Evolutionary conservation across 2,888 invertebrate species (phyloP).

Genomic region (Pterobdella sp.): DNA sequence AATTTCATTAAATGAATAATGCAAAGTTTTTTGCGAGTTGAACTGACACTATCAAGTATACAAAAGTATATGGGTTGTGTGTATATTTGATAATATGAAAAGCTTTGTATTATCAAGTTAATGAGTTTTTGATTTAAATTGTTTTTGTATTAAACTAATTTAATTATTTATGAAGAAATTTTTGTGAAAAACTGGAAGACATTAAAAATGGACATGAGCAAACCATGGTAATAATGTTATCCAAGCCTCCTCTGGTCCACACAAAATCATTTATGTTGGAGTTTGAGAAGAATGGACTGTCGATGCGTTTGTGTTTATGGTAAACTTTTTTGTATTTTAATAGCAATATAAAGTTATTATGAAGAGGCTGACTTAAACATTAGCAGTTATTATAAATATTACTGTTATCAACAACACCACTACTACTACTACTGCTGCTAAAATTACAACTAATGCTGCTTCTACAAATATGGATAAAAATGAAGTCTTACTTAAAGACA

Average conservation of each 20-base stretch:
- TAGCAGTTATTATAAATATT: not conserved
- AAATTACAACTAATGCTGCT: not conserved
- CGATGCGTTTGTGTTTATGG: not conserved
- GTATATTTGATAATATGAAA: too few species aligned
- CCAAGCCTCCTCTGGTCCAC: slow-evolving; percentile 10
- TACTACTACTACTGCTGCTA: not conserved
- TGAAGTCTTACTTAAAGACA: not conserved
- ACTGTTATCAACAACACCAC: not conserved
- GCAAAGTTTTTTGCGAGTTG: too few species aligned
- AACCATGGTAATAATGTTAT: slow-evolving; percentile 9
- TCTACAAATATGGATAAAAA: not conserved
- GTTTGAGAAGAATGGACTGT: not conserved
- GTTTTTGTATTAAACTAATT: too few species aligned
- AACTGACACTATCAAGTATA: too few species aligned
- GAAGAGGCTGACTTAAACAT: not conserved
- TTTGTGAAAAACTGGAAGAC: too few species aligned
- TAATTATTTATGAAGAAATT: too few species aligned
- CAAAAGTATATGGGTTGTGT: too few species aligned
- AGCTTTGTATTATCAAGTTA: too few species aligned
- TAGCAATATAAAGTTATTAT: not conserved
- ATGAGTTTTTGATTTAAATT: too few species aligned
- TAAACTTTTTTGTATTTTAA: not conserved
- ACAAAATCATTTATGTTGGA: slow-evolving; percentile 7
- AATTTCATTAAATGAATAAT: too few species aligned
- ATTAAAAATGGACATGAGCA: too few species aligned